phyloP scores from a whole-genome alignment of 2,888 invertebrate species.

The Pollenia angustigena region DNA sequence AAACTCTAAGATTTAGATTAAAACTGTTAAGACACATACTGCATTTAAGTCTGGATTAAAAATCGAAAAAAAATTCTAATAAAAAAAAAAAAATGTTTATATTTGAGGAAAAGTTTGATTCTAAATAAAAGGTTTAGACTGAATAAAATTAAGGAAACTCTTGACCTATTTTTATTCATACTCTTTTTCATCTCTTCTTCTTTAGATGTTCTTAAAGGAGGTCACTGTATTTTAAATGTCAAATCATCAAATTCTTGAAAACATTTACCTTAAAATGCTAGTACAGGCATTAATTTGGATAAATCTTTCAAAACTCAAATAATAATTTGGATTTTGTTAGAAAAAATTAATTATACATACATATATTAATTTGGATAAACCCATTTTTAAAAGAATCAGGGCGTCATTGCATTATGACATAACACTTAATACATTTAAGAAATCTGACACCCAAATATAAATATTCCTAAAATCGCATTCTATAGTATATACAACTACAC shows the following conservation, averaged over 20 bases:
- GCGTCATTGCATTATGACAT: constrained; percentile 52
- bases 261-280: background rate
- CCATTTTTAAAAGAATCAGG: constrained; percentile 5
- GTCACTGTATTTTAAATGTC: constrained; percentile 22
- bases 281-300: background rate
- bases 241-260: background rate
- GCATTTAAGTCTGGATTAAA: too few relatives aligned
- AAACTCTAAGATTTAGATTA: too few relatives aligned
- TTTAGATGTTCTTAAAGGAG: constrained; percentile 7
- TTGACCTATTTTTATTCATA: constrained; percentile 1
- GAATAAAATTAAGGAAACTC: background rate
- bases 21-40: too few relatives aligned
- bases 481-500: constrained; percentile 6
- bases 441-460: constrained; percentile 68
- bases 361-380: background rate
- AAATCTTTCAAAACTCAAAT: background rate
- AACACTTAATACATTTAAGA: constrained; percentile 51
- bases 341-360: background rate
- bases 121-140: too few relatives aligned
- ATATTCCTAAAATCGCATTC: constrained; percentile 32
- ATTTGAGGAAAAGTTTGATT: too few relatives aligned
- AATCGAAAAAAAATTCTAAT: too few relatives aligned
- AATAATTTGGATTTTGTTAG: background rate
- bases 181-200: background rate
- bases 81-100: too few relatives aligned